These are phyloP conservation scores for Percopsis transmontana DNA, from an alignment of 2,113 vertebrate species.

Conservation along the genomic window DNA sequence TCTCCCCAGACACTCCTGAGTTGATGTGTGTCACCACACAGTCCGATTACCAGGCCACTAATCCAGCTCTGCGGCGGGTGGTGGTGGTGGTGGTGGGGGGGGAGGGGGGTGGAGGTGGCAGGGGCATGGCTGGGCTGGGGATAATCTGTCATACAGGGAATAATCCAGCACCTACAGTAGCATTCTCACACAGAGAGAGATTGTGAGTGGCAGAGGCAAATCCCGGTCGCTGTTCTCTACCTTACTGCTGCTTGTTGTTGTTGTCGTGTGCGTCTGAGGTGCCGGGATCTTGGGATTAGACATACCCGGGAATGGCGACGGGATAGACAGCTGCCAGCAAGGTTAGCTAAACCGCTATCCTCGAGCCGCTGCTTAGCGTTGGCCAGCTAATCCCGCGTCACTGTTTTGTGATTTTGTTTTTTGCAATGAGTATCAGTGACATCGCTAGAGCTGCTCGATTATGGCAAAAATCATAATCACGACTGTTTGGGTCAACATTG, in stretches of 20 bases:
- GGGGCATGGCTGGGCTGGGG: constrained; percentile 15
- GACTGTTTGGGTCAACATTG: too few relatives aligned
- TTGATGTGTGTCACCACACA: constrained; percentile 68
- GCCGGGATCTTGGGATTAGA: constrained; percentile 65
- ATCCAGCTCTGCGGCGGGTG: constrained; percentile 61
- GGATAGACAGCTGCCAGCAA: constrained; percentile 61
- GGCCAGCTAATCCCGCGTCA: constrained; percentile 62
- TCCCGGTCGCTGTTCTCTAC: constrained; percentile 38
- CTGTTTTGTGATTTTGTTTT: constrained; percentile 64
- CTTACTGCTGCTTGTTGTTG: constrained; percentile 47
- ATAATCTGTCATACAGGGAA: constrained; percentile 63
- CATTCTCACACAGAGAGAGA: constrained; percentile 13
- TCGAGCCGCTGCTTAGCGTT: constrained; percentile 44
- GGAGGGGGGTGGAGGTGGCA: constrained; percentile 43
- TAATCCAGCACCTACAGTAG: constrained; percentile 68
- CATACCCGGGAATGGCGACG: constrained; percentile 38
- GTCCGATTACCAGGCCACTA: constrained; percentile 68
- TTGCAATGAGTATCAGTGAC: constrained; percentile 67
- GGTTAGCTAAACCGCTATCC: constrained; percentile 42
- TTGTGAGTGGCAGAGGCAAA: not conserved
- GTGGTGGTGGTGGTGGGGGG: not conserved
- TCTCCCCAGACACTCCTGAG: constrained; percentile 50
- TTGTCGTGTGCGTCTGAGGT: constrained; percentile 51
- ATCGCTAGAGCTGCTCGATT: too few relatives aligned
- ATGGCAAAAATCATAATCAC: too few relatives aligned